Conservation (phyloP, 1,140 invertebrate genomes). For the Drosophila ananassae region DNA sequence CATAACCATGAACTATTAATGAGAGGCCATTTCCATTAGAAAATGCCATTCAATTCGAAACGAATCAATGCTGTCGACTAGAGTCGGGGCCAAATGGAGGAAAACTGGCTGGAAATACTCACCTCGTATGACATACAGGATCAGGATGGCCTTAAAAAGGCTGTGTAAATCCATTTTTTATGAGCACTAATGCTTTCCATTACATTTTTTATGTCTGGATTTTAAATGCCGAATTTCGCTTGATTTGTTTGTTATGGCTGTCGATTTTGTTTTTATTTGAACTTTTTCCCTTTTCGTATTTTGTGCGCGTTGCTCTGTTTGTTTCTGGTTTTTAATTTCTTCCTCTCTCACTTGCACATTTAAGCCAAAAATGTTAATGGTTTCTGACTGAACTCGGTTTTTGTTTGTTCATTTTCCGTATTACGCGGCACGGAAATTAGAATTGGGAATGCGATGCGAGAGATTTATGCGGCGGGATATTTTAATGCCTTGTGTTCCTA, state of each 20-base stretch:
- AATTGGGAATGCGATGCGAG: constrained; percentile 41
- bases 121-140: constrained; percentile 83
- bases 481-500: constrained; percentile 32
- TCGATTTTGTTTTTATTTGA: constrained; percentile 25
- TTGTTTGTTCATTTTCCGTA: constrained; percentile 53
- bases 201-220: constrained; percentile 82
- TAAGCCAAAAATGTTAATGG: constrained; percentile 68
- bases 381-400: constrained; percentile 41
- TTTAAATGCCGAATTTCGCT: constrained; percentile 75
- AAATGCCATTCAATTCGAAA: constrained; percentile 19
- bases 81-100: constrained; percentile 3
- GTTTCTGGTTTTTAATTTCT: constrained; percentile 58
- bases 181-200: constrained; percentile 83
- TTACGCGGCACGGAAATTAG: constrained; percentile 58
- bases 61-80: constrained; percentile 21
- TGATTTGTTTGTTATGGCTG: constrained; percentile 51
- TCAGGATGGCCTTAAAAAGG: constrained; percentile 84
- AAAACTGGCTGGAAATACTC: constrained; percentile 44
- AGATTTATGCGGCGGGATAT: constrained; percentile 40
- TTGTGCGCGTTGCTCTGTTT: constrained; percentile 21
- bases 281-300: constrained; percentile 11
- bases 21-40: background rate
- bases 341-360: constrained; percentile 33
- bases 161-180: constrained; percentile 84
- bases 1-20: background rate